Percentiles rank a stretch among this genome's conserved stretches.
Evolutionary conservation across 2,888 invertebrate genomes (phyloP).

Genomic region (Plutella xylostella): DNA sequence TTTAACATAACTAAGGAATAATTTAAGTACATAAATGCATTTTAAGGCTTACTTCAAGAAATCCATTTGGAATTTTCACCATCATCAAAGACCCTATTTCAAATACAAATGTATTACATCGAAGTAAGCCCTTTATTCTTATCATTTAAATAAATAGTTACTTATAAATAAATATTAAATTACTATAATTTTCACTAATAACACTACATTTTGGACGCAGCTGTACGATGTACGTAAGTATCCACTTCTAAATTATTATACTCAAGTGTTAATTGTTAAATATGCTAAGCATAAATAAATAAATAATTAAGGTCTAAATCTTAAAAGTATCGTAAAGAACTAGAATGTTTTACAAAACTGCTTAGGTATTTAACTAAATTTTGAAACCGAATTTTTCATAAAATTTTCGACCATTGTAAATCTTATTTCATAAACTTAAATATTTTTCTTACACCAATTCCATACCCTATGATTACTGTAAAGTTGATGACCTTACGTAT

Average conservation of each 20-base stretch:
- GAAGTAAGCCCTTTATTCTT: no score
- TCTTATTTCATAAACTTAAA: no score
- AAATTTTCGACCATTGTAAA: no score
- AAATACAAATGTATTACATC: neutral
- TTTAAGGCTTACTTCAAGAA: neutral
- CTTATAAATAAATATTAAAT: neutral
- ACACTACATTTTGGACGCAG: constrained; percentile 37
- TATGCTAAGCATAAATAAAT: neutral
- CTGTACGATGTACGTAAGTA: constrained; percentile 30
- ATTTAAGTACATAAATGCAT: constrained; percentile 8
- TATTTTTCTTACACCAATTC: no score
- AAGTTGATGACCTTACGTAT: no score
- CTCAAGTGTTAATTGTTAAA: neutral
- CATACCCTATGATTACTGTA: no score
- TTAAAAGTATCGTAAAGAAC: neutral
- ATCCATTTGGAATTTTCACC: neutral
- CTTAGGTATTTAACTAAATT: neutral
- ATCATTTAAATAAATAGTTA: no score
- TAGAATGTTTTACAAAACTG: neutral
- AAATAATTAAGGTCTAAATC: neutral
- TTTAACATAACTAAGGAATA: constrained; percentile 4
- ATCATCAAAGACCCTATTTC: neutral
- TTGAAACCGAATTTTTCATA: no score
- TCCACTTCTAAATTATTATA: neutral
- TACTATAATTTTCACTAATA: neutral